phyloP scores from a whole-genome alignment of 2,888 invertebrate genomes.

The Drosophila niveifrons region DNA sequence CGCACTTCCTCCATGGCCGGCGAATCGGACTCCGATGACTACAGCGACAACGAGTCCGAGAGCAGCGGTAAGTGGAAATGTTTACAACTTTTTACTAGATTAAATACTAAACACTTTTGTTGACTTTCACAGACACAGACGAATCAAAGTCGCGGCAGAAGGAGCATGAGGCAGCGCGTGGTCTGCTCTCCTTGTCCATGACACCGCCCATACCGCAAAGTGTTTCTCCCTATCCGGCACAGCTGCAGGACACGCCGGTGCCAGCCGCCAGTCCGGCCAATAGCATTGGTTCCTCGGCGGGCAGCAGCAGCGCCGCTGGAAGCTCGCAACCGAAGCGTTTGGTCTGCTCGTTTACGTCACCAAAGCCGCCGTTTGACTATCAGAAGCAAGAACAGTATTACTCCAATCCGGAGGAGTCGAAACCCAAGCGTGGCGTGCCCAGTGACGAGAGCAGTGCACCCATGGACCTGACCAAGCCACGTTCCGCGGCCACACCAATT shows the following conservation, averaged over 20 bases:
- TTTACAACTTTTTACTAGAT: neutral
- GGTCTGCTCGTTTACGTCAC: slow-evolving; percentile 83
- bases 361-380: slow-evolving; percentile 85
- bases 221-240: slow-evolving; percentile 82
- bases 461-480: slow-evolving; percentile 85
- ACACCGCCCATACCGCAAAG: slow-evolving; percentile 86
- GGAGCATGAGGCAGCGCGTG: slow-evolving; percentile 94
- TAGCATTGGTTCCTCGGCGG: slow-evolving; percentile 63
- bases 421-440: slow-evolving; percentile 74
- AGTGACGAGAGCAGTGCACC: slow-evolving; percentile 82
- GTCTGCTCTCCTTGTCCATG: slow-evolving; percentile 90
- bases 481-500: slow-evolving; percentile 29
- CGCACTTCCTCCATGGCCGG: slow-evolving; percentile 86
- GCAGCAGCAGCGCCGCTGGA: slow-evolving; percentile 36
- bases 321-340: slow-evolving; percentile 73
- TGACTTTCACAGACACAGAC: slow-evolving; percentile 87
- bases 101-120: neutral
- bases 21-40: slow-evolving; percentile 90
- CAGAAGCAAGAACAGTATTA: slow-evolving; percentile 85
- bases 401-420: slow-evolving; percentile 84
- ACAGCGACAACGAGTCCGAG: slow-evolving; percentile 88
- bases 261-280: slow-evolving; percentile 61
- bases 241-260: slow-evolving; percentile 52
- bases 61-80: slow-evolving; percentile 88
- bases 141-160: slow-evolving; percentile 90